phyloP scores from a whole-genome alignment of 2,888 invertebrate genomes.

The Amiota communis region DNA sequence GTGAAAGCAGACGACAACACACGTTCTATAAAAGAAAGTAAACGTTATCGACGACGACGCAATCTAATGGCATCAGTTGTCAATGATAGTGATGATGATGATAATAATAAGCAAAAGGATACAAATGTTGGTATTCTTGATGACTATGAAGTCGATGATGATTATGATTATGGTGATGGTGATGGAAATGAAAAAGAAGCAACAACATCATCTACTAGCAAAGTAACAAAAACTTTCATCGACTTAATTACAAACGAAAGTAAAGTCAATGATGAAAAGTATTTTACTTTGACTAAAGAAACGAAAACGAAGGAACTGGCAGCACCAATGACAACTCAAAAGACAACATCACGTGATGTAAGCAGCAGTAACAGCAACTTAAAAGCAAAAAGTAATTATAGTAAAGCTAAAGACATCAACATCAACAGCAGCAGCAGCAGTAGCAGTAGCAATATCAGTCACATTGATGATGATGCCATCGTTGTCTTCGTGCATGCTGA shows the following conservation, averaged over 20 bases:
- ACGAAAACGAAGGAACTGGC: conserved; percentile 30
- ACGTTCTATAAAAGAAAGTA: conserved; percentile 36
- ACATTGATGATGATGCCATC: conserved; percentile 3
- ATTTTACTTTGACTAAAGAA: conserved; percentile 43
- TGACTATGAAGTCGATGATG: conserved; percentile 21
- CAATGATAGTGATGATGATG: neutral
- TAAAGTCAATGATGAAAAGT: conserved; percentile 48
- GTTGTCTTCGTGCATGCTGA: conserved; percentile 25
- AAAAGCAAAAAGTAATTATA: conserved; percentile 39
- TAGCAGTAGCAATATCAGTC: neutral
- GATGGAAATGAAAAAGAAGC: conserved; percentile 10
- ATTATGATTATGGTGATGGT: conserved; percentile 33
- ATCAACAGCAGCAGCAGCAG: neutral
- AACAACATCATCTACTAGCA: neutral
- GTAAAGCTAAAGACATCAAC: conserved; percentile 7
- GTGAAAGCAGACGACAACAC: conserved; percentile 36
- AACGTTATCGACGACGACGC: conserved; percentile 67
- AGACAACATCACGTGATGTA: conserved; percentile 35
- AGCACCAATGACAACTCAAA: conserved; percentile 28
- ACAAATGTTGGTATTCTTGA: neutral
- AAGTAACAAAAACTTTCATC: conserved; percentile 58
- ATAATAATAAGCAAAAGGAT: conserved; percentile 40
- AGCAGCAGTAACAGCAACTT: conserved; percentile 11
- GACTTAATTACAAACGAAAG: conserved; percentile 67
- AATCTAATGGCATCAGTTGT: conserved; percentile 57